Evolutionary conservation across 2,797 vertebrate genomes (phyloP), one percentile per base, ranked within the genome.

Genomic region (Pempheris klunzingeri): DNA sequence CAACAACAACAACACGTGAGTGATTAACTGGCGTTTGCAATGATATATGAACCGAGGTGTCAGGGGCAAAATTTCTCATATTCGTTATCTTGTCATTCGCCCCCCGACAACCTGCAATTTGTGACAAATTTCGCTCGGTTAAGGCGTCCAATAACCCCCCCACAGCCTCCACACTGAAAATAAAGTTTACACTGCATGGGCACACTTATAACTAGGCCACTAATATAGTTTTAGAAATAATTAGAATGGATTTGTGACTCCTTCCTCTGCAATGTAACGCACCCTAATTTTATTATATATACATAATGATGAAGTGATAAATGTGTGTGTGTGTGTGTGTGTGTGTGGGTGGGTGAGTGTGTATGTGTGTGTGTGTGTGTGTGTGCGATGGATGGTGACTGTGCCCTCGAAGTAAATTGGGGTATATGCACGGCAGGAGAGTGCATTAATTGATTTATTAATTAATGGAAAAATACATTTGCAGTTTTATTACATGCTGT

Each of bases 11-110:
- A 83, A 49, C 39, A 22, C 62, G 59, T 81, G 84, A 78, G 72
- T 80, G 75, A 88, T 81, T 77, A 78, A 61, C 49, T 43, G 43
- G 41, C 1, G 67, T 64, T 52, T 58, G 67, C 71, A 59, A 8
- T 85, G 81, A 87, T 80, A 73, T 83, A 80, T 85, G 70, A 85
- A 85, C 52, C 34, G 67, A 83, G 55, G 62, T 86, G 83, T 88
- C 78, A 82, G 72, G 72, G 57, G 69, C 63, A 54, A 74, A 68
- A 74, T 49, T 55, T 59, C 66, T 70, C 62, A 75, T 69, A 78
- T 80, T 88, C 70, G 64, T 83, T 83, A 73, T 84, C 71, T 77
- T 81, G 68, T 87, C 81, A 80, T 55, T 77, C 36, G 59, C 34
- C 54, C 46, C n/a, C 64, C 41, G 75, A 87, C 84, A 87, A 82